Base-by-base conservation (phyloP, 2,113 vertebrate genomes). In the Chaetodon trifascialis region DNA sequence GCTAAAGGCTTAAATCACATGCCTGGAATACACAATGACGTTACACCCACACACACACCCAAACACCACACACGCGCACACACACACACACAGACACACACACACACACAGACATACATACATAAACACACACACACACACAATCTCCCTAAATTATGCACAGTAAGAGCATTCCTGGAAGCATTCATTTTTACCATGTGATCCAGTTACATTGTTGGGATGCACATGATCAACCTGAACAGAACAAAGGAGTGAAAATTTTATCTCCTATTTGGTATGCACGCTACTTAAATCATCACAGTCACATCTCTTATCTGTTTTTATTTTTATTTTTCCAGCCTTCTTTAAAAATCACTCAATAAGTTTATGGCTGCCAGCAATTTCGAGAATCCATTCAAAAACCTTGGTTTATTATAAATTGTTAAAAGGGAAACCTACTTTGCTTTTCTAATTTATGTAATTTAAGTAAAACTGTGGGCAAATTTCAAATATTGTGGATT, bases 1-100 rank as follows among this genome's bases (percentile, higher is more conserved):
- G 80, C 87, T 90, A 89, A 92, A 91, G 85, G 87, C 89, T 91
- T 93, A 93, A 93, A 93, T 93, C 91, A 90, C 90, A 92, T 86
- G 89, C 87, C 84, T 93, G 84, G 91, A 93, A 93, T 92, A 80
- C 91, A 92, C 89, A 93, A 93, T 91, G 89, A 93, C 52, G 38
- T 85, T 82, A 87, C 84, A 75, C 84, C 87, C 82, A 70, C 80
- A 46, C 66, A 44, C 73, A 23, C 76, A 40, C 49, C 46, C 49
- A 74, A 34, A 88, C 60, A 86, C 59, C 34, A 59, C 49, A 87
- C 84, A 77, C 84, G 84, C 82, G 66, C 80, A 46, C 66, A 44
- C 73, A 23, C 76, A 40, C 38, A 46, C 49, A 74, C 34, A 81
- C 59, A 59, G 23, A 59, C 44, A 86, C 59, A 64, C 34, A 59